phyloP scores from a whole-genome alignment of 2,797 vertebrate species.

The Periparus ater region DNA sequence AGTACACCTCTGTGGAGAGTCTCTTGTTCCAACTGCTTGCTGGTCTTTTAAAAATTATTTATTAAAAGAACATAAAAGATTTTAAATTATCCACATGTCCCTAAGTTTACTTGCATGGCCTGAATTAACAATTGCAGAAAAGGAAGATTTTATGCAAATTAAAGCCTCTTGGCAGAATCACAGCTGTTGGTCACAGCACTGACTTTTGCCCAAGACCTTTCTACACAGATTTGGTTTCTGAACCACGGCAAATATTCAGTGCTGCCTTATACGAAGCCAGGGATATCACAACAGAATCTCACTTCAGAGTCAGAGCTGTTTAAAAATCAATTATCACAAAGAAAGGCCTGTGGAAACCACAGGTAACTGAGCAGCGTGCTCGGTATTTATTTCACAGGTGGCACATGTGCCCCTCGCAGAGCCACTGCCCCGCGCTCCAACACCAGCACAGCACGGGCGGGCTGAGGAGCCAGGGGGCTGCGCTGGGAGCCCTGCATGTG shows the following conservation, averaged over 20 bases:
- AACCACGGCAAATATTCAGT: background rate
- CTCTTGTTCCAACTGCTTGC: background rate
- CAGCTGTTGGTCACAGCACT: background rate
- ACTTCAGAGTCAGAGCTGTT: background rate
- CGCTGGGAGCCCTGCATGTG: too few relatives aligned
- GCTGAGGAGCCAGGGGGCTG: background rate
- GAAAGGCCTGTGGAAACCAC: background rate
- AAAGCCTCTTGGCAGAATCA: background rate
- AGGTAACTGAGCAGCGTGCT: background rate
- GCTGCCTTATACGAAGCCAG: background rate
- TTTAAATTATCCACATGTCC: background rate
- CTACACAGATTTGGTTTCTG: background rate
- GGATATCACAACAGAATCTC: background rate
- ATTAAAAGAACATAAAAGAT: background rate
- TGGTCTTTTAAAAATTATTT: background rate
- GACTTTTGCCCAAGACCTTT: background rate
- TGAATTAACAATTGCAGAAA: background rate
- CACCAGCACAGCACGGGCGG: too few relatives aligned
- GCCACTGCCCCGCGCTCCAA: rapidly evolving
- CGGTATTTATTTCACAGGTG: rapidly evolving
- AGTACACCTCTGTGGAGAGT: background rate
- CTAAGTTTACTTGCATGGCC: background rate
- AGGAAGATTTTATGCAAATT: background rate
- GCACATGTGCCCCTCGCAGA: rapidly evolving
- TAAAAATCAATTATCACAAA: background rate